Conservation (phyloP, 2,113 vertebrate species). For the Patagioenas fasciata region DNA sequence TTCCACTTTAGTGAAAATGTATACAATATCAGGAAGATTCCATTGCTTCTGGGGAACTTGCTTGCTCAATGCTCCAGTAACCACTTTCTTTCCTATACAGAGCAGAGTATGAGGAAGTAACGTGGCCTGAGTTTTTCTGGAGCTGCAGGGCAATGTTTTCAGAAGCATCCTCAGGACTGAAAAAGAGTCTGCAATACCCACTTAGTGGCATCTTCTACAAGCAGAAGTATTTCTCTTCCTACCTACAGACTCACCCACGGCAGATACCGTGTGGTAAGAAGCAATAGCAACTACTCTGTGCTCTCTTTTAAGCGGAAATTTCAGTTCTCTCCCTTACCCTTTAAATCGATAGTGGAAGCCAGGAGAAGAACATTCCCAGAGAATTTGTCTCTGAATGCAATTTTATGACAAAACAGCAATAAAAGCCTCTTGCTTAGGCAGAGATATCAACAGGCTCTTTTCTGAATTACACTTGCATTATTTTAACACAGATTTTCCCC, state of each 20-base stretch:
- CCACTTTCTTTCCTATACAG: neutral
- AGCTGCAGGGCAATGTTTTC: fast-evolving
- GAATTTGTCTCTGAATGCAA: neutral
- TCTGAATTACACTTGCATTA: neutral
- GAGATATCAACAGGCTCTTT: neutral
- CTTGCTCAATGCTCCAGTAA: neutral
- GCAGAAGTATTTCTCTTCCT: neutral
- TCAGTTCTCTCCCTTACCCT: neutral
- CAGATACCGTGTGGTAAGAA: neutral
- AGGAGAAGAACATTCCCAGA: neutral
- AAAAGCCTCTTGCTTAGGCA: neutral
- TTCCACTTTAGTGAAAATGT: neutral
- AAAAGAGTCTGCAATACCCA: neutral
- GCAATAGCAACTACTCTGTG: neutral
- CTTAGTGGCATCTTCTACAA: neutral
- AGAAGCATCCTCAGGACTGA: neutral
- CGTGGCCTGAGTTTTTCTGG: neutral
- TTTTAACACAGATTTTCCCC: neutral
- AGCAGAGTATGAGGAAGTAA: neutral
- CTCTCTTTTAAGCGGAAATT: neutral
- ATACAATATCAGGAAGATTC: neutral
- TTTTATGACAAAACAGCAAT: neutral
- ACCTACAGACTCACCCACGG: neutral
- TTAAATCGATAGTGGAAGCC: neutral
- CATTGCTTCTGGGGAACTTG: neutral